These are phyloP conservation scores for Cynoglossus semilaevis DNA, from an alignment of 2,113 vertebrate genomes.

Conservation along the genomic window DNA sequence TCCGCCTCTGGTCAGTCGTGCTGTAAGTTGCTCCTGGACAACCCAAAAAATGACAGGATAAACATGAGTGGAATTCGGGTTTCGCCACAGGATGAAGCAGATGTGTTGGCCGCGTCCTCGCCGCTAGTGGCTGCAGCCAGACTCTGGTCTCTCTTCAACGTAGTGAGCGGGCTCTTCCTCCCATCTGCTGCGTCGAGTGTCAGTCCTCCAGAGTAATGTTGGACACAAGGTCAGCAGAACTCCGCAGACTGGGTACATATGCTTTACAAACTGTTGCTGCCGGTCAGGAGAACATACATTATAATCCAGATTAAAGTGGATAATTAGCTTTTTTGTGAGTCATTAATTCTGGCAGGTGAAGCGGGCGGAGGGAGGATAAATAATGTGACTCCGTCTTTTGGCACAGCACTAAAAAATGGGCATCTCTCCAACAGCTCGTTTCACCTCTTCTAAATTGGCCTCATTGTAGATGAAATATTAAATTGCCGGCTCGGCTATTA, in stretches of 20 bases:
- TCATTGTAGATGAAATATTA: conserved; percentile 81
- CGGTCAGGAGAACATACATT: conserved; percentile 62
- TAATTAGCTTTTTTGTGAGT: conserved; percentile 73
- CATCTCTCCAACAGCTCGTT: conserved; percentile 71
- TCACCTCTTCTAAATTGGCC: conserved; percentile 75
- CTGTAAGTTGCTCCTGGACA: conserved; percentile 26
- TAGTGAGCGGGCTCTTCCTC: conserved; percentile 24
- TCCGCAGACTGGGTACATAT: conserved; percentile 57
- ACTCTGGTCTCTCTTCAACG: conserved; percentile 40
- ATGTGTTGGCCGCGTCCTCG: conserved; percentile 40
- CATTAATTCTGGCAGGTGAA: conserved; percentile 73
- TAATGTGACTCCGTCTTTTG: conserved; percentile 66
- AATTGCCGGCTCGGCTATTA: conserved; percentile 72
- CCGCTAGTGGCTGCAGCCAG: conserved; percentile 29
- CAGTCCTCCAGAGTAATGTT: conserved; percentile 57
- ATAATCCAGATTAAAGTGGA: conserved; percentile 73
- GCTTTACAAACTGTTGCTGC: conserved; percentile 68
- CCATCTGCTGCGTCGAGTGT: conserved; percentile 54
- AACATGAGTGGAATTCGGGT: conserved; percentile 24
- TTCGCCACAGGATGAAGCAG: conserved; percentile 39
- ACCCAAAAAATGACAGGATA: conserved; percentile 13
- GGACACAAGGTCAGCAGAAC: conserved; percentile 55
- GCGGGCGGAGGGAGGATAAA: conserved; percentile 53
- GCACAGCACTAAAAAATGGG: conserved; percentile 68
- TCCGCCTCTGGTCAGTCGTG: conserved; percentile 5